Base-by-base conservation (phyloP, 2,113 vertebrate species). In the Cricetomys ansorgei region DNA sequence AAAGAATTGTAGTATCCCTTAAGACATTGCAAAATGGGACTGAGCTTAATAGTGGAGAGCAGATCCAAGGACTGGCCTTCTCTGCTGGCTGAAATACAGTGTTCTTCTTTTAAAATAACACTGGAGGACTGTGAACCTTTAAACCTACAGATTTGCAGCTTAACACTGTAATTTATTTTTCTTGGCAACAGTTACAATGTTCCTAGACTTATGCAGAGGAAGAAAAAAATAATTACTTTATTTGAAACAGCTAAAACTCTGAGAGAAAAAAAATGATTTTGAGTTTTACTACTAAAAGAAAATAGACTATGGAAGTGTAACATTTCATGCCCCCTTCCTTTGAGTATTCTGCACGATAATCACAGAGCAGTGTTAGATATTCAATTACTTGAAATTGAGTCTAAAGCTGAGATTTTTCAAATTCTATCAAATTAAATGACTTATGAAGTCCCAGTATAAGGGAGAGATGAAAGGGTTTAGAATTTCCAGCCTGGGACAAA, bases 131-230 rank as follows among this genome's bases (percentile, higher is more conserved):
- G 73, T 67, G 37, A 94, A 97, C 91, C 79, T 96, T 95, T 96
- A 97, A 97, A 95, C 62, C 86, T 96, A 76, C 6, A 96, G 88
- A 91, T 91, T 88, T 97, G 50, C 85, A 81, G 86, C 86, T 97
- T 97, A 97, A 77, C 83, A 88, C 57, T 95, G 72, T 95, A 97
- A 96, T 98, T 98, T 96, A 86, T 97, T 97, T 97, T 70, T 97
- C 86, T 53, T 96, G 94, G 92, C 75, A 96, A 94, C 34, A 91
- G 55, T 85, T 69, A 73, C 80, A 94, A 50, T 59, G 50, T 62
- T 95, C 50, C 87, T 92, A 91, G 94, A 92, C 76, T 97, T 95
- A 91, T 95, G 76, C 67, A 96, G 89, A 92, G 27, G 93, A 96
- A 96, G 85, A 57, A 95, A 95, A 89, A 91, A 83, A 91, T 88